phyloP scores from a whole-genome alignment of 2,888 invertebrate genomes.

The Zonitis immaculata region DNA sequence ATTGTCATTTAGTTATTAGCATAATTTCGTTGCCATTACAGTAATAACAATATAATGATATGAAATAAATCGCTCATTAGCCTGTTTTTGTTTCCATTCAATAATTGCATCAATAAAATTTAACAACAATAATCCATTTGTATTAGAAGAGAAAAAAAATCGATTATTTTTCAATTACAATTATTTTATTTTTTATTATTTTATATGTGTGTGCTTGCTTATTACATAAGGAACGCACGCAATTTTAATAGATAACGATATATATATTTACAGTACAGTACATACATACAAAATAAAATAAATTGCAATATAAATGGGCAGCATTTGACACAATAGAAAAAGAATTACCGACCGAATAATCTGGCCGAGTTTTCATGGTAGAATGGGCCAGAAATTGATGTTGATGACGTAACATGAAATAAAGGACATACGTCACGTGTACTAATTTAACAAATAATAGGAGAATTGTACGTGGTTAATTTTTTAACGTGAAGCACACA shows the following conservation, averaged over 20 bases:
- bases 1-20: too few relatives aligned
- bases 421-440: constrained; percentile 22
- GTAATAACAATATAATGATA: constrained; percentile 13
- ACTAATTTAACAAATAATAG: background rate
- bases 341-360: constrained; percentile 37
- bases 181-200: too few relatives aligned
- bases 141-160: too few relatives aligned
- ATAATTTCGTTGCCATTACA: too few relatives aligned
- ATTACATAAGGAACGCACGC: constrained; percentile 17
- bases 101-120: constrained; percentile 29
- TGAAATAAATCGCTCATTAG: constrained; percentile 28
- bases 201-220: background rate
- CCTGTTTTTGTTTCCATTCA: constrained; percentile 26
- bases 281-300: constrained; percentile 14
- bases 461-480: background rate
- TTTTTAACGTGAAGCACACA: too few relatives aligned
- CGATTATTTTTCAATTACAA: constrained; percentile 34
- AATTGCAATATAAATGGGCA: constrained; percentile 18
- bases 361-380: constrained; percentile 49
- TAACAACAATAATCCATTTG: constrained; percentile 36
- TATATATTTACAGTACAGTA: too few relatives aligned
- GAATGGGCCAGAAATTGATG: constrained; percentile 47
- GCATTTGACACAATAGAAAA: constrained; percentile 29
- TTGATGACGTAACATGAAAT: constrained; percentile 34
- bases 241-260: constrained; percentile 5